Evolutionary conservation across 1,140 invertebrate species (phyloP).

Genomic region (Drosophila erecta): DNA sequence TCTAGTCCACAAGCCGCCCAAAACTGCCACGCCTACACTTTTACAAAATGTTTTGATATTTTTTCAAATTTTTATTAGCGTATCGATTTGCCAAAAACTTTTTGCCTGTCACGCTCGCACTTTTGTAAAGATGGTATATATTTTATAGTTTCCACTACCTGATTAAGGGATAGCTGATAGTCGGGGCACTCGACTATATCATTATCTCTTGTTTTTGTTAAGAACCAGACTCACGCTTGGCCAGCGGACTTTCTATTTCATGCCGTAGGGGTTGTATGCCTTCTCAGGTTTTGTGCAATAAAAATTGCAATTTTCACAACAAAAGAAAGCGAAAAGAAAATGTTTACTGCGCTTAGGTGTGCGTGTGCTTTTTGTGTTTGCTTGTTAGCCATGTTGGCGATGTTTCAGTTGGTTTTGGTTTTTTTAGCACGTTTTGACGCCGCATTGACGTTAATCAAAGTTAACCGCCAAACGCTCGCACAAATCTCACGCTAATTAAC

Average conservation of each 20-base stretch:
- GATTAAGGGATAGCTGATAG: no score
- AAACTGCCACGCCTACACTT: no score
- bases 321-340: slow-evolving; percentile 74
- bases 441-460: slow-evolving; percentile 65
- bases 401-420: slow-evolving; percentile 16
- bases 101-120: no score
- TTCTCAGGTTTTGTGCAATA: slow-evolving; percentile 54
- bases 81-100: no score
- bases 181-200: no score
- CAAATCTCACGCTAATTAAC: slow-evolving; percentile 78
- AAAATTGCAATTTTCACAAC: slow-evolving; percentile 75
- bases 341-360: slow-evolving; percentile 23
- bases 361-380: slow-evolving; percentile 38
- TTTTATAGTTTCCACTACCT: no score
- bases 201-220: background rate
- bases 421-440: slow-evolving; percentile 52
- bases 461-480: slow-evolving; percentile 43
- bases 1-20: no score
- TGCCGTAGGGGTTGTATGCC: slow-evolving; percentile 52
- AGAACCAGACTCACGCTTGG: slow-evolving; percentile 33
- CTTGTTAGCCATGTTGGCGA: slow-evolving; percentile 12
- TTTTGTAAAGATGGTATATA: no score
- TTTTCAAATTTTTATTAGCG: no score
- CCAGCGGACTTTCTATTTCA: slow-evolving; percentile 71
- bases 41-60: no score